Evolutionary conservation across 2,113 vertebrate genomes (phyloP), one percentile per base, ranked within the genome.

Genomic region (Oryzias woworae): DNA sequence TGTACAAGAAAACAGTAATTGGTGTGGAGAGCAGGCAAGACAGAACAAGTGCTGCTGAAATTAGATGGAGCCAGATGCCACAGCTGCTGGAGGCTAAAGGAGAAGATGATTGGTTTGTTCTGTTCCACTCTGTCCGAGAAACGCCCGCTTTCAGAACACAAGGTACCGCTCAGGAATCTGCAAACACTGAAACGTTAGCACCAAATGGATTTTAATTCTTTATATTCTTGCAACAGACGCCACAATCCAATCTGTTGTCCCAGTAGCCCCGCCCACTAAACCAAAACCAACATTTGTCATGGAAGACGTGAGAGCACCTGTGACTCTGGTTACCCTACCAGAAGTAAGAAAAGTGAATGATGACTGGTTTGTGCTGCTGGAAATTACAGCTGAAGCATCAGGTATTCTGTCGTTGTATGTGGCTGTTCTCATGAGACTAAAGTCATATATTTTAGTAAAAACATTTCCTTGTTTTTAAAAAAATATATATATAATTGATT

Each of bases 291-390:
- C 45, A 53, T 2, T 47, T 13, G 26, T 55, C 31, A 14, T 46
- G 51, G 56, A 78, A 52, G 73, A 58, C 1, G 3, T 53, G 24
- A 71, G 46, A 28, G 60, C 49, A 41, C 22, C 56, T 48, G 59
- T 62, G 26, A 6, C 58, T 31, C 55, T 58, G 54, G 72, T 58
- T n/a, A 57, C 58, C 53, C 58, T 28, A 42, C 36, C 53, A 23
- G 56, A 58, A 3, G 53, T 54, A 14, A 80, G 65, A 67, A 58
- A 59, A 64, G 36, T 71, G 58, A 73, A 83, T 41, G 84, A 88
- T 60, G 83, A 87, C 58, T 91, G 86, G 87, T 85, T 75, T 75
- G 45, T 58, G 65, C 66, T 79, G 18, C 54, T 86, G 24, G 71
- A 84, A 53, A 62, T 59, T 69, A 68, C 80, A 61, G 46, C 26